Evolutionary conservation across 2,888 invertebrate species (phyloP), one percentile per base, ranked within the genome.

Genomic region (Spilosoma lubricipeda): DNA sequence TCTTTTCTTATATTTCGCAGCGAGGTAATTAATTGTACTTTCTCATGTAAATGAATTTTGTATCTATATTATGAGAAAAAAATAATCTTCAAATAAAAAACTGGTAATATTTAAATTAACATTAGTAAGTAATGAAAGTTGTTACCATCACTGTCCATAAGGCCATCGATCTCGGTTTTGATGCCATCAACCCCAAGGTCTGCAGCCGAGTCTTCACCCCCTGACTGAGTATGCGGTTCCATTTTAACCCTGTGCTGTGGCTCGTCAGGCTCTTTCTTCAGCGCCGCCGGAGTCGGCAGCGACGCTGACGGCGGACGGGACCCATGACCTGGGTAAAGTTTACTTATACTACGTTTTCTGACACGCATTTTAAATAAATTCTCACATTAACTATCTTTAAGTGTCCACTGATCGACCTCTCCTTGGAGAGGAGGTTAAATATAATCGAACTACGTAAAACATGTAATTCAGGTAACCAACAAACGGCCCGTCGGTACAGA

Each of bases 91-190:
- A 36, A 36, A 36, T 7, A 5, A 3, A 36, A 36, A 7, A 7
- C 4, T 36, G 36, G 4, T 36, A 7, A 36, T 36, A 36, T 36
- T 7, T 36, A 36, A 36, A 33, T 1, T 33, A 33, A 3, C 33
- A 45, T 30, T 7, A 15, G 15, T 30, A 63, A 15, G 27, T 42
- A 30, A 1, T 48, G 30, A 30, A 30, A 72, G 59, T 23, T n/a
- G 45, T 76, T 73, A 95, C 95, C 95, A 82, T 96, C 95, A 68
- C 93, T 94, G 76, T 96, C 96, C 94, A 96, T 96, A 82, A 96
- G 95, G 74, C 95, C 95, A 87, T 96, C 96, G 77, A 96, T 96
- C 85, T 96, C 96, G 74, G 96, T 96, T 90, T 96, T 96, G 86
- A 96, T 96, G 78, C 94, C 94, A 89, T 96, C 96, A 3, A 95